A percentile compares a stretch with the other conserved stretches of the same genome.
Evolutionary conservation across 2,888 invertebrate genomes (phyloP).

Genomic region (Harpagoxenus sublaevis): DNA sequence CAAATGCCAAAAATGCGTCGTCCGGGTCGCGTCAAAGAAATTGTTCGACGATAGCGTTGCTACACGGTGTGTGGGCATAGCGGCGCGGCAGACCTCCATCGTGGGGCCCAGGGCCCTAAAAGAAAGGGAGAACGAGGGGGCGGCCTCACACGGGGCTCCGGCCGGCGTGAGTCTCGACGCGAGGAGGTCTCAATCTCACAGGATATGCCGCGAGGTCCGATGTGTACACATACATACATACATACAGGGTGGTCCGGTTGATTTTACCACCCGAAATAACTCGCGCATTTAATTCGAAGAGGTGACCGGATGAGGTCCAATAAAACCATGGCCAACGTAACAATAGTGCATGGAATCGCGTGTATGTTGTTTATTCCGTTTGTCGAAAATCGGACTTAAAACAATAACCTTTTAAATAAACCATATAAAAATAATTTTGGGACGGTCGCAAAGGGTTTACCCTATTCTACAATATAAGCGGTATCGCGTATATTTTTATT

Average conservation of each 20-base stretch:
- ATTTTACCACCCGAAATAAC: constrained; percentile 34
- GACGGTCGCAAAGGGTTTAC: background rate
- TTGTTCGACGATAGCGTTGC: constrained; percentile 69
- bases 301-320: background rate
- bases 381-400: background rate
- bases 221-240: constrained; percentile 50
- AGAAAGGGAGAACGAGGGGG: constrained; percentile 69
- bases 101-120: constrained; percentile 72
- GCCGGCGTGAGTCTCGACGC: constrained; percentile 80
- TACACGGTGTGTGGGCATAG: constrained; percentile 78
- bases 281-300: constrained; percentile 27
- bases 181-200: constrained; percentile 83
- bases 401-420: background rate
- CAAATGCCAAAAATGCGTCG: constrained; percentile 19
- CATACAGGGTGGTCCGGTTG: constrained; percentile 67
- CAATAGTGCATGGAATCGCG: background rate
- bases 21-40: constrained; percentile 63
- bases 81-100: constrained; percentile 74
- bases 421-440: background rate
- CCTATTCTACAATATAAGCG: background rate
- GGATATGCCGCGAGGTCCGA: constrained; percentile 75
- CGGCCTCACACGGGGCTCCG: constrained; percentile 79
- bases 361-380: background rate
- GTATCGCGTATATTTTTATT: background rate
- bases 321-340: background rate